Evolutionary conservation across 1,140 invertebrate species (phyloP).

Genomic region (Sipha flava): DNA sequence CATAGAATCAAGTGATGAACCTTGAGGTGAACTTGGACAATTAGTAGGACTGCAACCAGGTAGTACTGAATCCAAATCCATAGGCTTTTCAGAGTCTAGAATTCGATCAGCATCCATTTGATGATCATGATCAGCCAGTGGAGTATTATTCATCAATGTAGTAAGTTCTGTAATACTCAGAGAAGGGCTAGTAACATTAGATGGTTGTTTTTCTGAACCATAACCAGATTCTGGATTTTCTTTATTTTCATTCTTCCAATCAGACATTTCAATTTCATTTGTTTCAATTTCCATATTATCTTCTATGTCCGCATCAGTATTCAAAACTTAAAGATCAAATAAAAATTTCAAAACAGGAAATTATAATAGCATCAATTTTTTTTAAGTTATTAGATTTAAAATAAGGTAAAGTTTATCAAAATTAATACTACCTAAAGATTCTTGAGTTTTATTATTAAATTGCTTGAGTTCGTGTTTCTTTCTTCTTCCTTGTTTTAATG

Average conservation of each 20-base stretch:
- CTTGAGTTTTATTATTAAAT: slow-evolving; percentile 16
- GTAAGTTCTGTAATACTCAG: slow-evolving; percentile 20
- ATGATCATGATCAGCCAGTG: not conserved
- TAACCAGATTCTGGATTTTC: slow-evolving; percentile 58
- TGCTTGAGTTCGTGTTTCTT: slow-evolving; percentile 32
- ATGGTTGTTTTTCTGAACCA: slow-evolving; percentile 54
- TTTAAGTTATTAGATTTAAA: not conserved
- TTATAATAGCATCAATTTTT: not conserved
- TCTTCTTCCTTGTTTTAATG: slow-evolving; percentile 49
- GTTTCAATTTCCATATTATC: slow-evolving; percentile 50
- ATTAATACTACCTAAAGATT: not conserved
- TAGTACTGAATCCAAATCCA: slow-evolving; percentile 32
- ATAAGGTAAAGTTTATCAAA: not conserved
- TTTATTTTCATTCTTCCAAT: slow-evolving; percentile 35
- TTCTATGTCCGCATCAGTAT: slow-evolving; percentile 67
- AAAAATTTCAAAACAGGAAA: not conserved
- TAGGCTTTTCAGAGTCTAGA: slow-evolving; percentile 9
- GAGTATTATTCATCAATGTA: slow-evolving; percentile 26
- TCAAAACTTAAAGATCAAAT: slow-evolving; percentile 43
- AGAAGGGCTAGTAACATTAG: slow-evolving; percentile 37
- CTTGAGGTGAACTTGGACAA: slow-evolving; percentile 39
- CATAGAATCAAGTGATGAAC: slow-evolving; percentile 35
- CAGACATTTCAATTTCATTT: slow-evolving; percentile 48
- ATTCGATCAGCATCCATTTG: slow-evolving; percentile 19
- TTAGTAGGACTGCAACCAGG: slow-evolving; percentile 49